Percentiles rank a stretch among this genome's conserved stretches.
phyloP scores from a whole-genome alignment of 2,797 vertebrate species.

The Podarcis siculus region DNA sequence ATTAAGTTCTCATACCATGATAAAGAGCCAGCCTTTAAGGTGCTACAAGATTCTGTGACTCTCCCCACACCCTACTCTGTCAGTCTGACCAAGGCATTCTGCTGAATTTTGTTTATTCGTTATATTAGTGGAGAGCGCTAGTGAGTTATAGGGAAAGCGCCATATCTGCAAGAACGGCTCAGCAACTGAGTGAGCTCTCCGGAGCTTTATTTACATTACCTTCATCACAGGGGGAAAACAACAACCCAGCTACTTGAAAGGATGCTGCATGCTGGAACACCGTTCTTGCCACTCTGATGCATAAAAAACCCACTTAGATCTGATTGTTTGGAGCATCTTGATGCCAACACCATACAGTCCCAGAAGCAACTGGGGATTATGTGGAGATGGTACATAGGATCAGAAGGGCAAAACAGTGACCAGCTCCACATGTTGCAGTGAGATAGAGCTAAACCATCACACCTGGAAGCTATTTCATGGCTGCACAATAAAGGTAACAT shows the following conservation, averaged over 20 bases:
- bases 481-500: not conserved
- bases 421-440: not conserved
- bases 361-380: not conserved
- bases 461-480: not conserved
- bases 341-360: not conserved
- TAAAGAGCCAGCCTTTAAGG: not conserved
- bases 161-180: not conserved
- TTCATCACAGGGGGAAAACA: not conserved
- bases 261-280: not conserved
- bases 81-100: not conserved
- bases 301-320: not conserved
- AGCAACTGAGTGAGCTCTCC: not conserved
- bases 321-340: not conserved
- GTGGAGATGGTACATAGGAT: not conserved
- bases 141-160: not conserved
- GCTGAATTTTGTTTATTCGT: not conserved
- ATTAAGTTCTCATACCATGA: not conserved
- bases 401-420: not conserved
- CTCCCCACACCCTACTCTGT: too few species aligned
- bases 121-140: not conserved
- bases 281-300: not conserved
- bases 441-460: not conserved
- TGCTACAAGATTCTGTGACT: too few species aligned
- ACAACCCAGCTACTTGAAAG: not conserved
- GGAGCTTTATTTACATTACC: not conserved